Evolutionary conservation across 1,140 invertebrate genomes (phyloP), one percentile per base, ranked within the genome.

Genomic region (Drosophila pruinosa): DNA sequence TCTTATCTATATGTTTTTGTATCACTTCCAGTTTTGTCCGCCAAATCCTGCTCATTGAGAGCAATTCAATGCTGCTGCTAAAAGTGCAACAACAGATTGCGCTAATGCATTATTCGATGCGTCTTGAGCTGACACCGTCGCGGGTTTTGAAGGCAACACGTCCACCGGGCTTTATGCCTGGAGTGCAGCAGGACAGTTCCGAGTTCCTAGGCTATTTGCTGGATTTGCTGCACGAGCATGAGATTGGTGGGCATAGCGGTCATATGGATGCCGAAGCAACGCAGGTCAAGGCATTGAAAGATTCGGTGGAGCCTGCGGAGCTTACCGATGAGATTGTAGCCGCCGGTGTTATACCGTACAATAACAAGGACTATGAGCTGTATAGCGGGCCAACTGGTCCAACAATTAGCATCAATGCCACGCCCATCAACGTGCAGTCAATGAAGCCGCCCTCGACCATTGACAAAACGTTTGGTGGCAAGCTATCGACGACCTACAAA

Each of bases 131-230:
- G 56, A 94, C 95, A n/a, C 96, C 96, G 0, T 93, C 92, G 21
- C 94, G 94, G 41, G 94, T 97, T 78, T 92, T 95, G 36, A 92
- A 92, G 47, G 92, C 93, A 0, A 94, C 95, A 0, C 92, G 94
- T 70, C 96, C 96, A 6, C 93, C 95, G 0, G 96, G 95, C 83
- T 97, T 98, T 90, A 93, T 93, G 19, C 92, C 92, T 17, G 94
- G 96, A 17, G 93, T 95, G 72, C 96, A 97, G 78, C 96, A 98
- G 81, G 97, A 97, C 81, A 97, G 96, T 90, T 97, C 96, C 1
- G 97, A 98, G 92, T 97, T 96, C 92, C 93, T 98, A 39, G 94
- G 95, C 92, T 95, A 95, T 89, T 89, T 96, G 2, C 90, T 96
- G 52, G 95, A 96, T 78, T 92, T 93, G 45, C 78, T 96, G n/a